Percentiles rank a stretch among this genome's conserved stretches.
Evolutionary conservation across 2,113 vertebrate species (phyloP).

Genomic region (Paratilapia polleni): DNA sequence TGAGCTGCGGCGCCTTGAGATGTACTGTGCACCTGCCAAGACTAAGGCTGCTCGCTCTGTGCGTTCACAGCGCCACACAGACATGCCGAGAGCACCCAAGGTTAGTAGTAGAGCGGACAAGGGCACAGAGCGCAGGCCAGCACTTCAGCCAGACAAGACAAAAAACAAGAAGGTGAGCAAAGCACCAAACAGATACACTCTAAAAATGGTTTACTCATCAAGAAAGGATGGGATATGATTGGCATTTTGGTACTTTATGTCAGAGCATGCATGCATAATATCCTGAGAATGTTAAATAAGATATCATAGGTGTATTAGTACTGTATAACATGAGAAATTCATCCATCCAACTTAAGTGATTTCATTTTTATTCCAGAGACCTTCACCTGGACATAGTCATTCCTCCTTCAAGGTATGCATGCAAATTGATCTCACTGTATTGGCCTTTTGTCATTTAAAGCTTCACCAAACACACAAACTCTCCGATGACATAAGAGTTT

Average conservation of each 20-base stretch:
- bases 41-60: conserved; percentile 91
- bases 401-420: conserved; percentile 81
- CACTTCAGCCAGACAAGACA: conserved; percentile 76
- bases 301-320: not conserved
- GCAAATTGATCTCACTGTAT: not conserved
- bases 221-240: not conserved
- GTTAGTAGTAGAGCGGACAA: conserved; percentile 80
- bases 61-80: conserved; percentile 95
- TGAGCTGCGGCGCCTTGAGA: conserved; percentile 95
- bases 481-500: not conserved
- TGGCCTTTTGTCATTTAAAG: not conserved
- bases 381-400: conserved; percentile 80
- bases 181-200: conserved; percentile 33
- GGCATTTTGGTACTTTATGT: not conserved
- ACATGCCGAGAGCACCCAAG: conserved; percentile 92
- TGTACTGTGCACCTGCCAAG: conserved; percentile 97
- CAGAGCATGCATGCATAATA: not conserved
- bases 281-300: not conserved
- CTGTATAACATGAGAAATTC: not conserved
- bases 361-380: conserved; percentile 74
- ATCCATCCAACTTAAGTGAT: conserved; percentile 19
- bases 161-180: conserved; percentile 80
- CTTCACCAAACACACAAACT: not conserved
- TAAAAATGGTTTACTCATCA: not conserved
- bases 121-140: conserved; percentile 73